Conservation (phyloP, 2,797 vertebrate species). For the Gymnothorax reevesii region DNA sequence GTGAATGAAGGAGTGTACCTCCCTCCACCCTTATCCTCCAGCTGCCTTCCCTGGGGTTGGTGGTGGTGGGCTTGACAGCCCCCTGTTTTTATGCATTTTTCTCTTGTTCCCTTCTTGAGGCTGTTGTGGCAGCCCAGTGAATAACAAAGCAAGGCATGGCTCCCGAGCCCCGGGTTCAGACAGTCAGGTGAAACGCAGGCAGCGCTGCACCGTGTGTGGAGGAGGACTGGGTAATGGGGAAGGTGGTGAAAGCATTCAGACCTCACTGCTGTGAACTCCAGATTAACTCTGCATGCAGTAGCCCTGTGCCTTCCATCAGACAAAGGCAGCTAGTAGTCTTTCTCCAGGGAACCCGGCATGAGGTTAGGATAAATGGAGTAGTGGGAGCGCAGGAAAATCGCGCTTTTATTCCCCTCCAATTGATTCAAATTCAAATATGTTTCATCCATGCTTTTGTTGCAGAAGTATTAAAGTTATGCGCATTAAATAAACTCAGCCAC, state of each 20-base stretch:
- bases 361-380: not conserved
- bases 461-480: not conserved
- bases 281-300: not conserved
- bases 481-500: not conserved
- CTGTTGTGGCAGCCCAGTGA: conserved; percentile 40
- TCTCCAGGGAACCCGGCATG: not conserved
- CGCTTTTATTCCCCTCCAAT: not conserved
- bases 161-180: not conserved
- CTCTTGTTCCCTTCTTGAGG: conserved; percentile 16
- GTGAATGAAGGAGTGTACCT: conserved; percentile 52
- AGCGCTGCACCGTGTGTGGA: not conserved
- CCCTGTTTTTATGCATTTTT: not conserved
- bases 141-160: conserved; percentile 2
- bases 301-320: not conserved
- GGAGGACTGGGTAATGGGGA: not conserved
- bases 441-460: not conserved
- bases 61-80: conserved; percentile 37
- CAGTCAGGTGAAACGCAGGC: not conserved
- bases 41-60: conserved; percentile 34
- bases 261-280: not conserved
- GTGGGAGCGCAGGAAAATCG: not conserved
- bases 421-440: conserved; percentile 3
- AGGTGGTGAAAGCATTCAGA: not conserved
- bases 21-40: conserved; percentile 38
- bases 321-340: not conserved